phyloP scores from a whole-genome alignment of 2,113 vertebrate genomes.

The Pollachius pollachius region DNA sequence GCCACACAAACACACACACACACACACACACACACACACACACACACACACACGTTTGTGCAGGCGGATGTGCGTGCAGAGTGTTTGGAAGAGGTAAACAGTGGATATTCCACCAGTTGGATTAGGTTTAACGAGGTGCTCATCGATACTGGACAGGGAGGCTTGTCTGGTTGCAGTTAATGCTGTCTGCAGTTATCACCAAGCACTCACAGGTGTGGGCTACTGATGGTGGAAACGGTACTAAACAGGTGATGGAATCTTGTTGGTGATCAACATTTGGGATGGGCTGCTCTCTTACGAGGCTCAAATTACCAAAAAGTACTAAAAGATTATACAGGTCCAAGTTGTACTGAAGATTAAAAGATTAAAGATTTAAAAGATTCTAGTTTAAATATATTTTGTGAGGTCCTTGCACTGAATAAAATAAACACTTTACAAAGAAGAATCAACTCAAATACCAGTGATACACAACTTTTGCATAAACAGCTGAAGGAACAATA shows the following conservation, averaged over 20 bases:
- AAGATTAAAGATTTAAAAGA: neutral
- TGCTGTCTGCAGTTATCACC: neutral
- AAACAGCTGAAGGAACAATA: constrained; percentile 12
- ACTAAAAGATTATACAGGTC: neutral
- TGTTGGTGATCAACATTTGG: too few species aligned
- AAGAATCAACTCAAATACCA: too few species aligned
- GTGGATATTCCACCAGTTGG: constrained; percentile 30
- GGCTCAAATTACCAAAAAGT: too few species aligned
- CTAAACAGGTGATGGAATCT: too few species aligned
- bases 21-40: too few species aligned
- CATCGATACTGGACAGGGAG: neutral
- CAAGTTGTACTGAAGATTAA: too few species aligned
- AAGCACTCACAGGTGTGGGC: too few species aligned
- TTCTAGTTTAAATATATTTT: constrained; percentile 3
- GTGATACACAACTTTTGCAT: too few species aligned
- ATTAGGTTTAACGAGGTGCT: constrained; percentile 43
- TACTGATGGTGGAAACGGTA: too few species aligned
- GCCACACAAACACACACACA: neutral
- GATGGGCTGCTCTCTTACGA: too few species aligned
- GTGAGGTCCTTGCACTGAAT: too few species aligned
- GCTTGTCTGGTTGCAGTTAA: constrained; percentile 7
- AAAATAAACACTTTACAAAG: neutral
- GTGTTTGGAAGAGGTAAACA: constrained; percentile 35
- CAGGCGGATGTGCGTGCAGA: neutral
- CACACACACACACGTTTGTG: too few species aligned